A percentile compares a stretch with the other conserved stretches of the same genome.
phyloP scores from a whole-genome alignment of 64 coral and sea anemone genomes.

The Cladopsammia gracilis region DNA sequence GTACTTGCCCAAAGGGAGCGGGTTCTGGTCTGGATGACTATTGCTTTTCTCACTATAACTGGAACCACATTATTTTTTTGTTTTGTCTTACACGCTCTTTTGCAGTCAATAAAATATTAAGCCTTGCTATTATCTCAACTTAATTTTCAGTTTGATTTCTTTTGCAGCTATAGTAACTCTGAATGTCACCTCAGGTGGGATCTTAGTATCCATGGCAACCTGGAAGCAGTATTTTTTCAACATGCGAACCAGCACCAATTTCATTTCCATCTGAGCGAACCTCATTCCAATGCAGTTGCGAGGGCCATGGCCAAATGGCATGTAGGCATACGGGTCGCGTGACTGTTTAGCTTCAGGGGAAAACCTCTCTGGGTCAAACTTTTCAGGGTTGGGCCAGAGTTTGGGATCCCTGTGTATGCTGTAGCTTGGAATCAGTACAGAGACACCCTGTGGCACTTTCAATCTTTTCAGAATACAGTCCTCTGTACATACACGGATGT shows the following conservation, averaged over 20 bases:
- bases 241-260: constrained; percentile 6
- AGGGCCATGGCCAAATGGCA: constrained; percentile 30
- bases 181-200: background rate
- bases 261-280: constrained; percentile 37
- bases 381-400: constrained; percentile 3
- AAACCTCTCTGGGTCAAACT: constrained; percentile 48
- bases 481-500: constrained; percentile 20
- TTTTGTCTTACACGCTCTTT: too few relatives aligned
- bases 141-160: constrained; percentile 10
- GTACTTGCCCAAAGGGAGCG: too few relatives aligned
- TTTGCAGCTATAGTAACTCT: background rate
- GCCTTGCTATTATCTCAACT: background rate
- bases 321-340: constrained; percentile 1
- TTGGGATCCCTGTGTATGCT: constrained; percentile 43
- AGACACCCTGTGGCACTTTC: constrained; percentile 9
- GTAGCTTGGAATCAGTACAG: constrained; percentile 15
- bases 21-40: too few relatives aligned
- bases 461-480: constrained; percentile 42
- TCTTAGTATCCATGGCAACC: constrained; percentile 4
- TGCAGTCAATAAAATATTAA: background rate
- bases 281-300: constrained; percentile 43
- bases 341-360: constrained; percentile 25
- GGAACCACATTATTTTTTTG: too few relatives aligned
- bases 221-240: constrained; percentile 44
- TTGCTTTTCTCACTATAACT: too few relatives aligned